These are phyloP conservation scores for Mobula birostris DNA, from an alignment of 2,113 vertebrate genomes.

Conservation along the genomic window DNA sequence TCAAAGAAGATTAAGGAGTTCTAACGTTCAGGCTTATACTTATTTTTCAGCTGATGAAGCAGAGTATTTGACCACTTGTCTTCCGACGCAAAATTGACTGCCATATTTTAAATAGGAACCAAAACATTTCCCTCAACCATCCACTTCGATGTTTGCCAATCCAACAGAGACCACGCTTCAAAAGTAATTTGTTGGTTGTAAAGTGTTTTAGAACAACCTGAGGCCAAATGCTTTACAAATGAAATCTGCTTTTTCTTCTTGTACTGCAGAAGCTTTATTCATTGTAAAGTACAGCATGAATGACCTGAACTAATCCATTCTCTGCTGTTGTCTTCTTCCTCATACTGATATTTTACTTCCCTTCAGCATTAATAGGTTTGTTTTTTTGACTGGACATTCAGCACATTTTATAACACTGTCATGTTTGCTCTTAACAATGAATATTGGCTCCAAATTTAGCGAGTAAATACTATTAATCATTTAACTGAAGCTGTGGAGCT, in stretches of 20 bases:
- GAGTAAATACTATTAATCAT: not conserved
- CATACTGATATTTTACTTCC: not conserved
- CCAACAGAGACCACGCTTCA: not conserved
- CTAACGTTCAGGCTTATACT: not conserved
- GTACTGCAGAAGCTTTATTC: not conserved
- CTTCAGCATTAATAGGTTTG: not conserved
- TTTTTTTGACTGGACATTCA: not conserved
- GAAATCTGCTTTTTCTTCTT: not conserved
- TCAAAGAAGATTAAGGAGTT: not conserved
- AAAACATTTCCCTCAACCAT: not conserved
- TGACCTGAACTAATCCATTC: not conserved
- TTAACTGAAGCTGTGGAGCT: not conserved
- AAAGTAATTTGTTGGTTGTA: not conserved
- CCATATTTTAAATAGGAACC: not conserved
- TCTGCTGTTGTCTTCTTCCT: not conserved
- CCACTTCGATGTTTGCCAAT: not conserved
- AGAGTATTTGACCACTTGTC: not conserved
- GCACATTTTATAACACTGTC: not conserved
- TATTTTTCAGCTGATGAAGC: not conserved
- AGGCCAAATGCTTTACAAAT: not conserved
- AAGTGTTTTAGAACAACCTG: not conserved
- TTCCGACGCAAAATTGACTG: not conserved
- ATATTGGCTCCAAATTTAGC: not conserved
- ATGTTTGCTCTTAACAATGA: not conserved
- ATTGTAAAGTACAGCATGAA: not conserved